Base-by-base conservation (phyloP, 2,113 vertebrate species). In the Procavia capensis region DNA sequence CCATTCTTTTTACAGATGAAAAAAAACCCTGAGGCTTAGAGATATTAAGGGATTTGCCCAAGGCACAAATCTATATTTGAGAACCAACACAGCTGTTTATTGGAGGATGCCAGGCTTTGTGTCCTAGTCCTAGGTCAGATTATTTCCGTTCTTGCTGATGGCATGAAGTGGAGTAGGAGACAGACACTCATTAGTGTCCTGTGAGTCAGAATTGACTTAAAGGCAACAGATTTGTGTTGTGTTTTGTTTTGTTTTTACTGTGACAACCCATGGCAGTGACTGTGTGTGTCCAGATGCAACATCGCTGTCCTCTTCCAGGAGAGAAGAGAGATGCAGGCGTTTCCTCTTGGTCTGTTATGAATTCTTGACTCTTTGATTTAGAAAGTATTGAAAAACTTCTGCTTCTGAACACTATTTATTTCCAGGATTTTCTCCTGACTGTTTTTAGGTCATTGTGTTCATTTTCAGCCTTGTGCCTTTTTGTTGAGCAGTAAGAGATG, bases 21-120 rank as follows among this genome's bases (percentile, higher is more conserved):
- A 79, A 95, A 93, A 82, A 87, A 10, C 39, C 75, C 85, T 36
- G 59, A 79, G 34, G 88, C 94, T 91, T 88, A 83, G 43, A 27
- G 41, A 91, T 91, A 83, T 92, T 88, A 95, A 95, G 59, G 79
- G 96, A 94, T 94, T 94, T 96, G 75, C 95, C 88, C n/a, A 59
- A 86, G 83, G 91, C 61, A 80, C 43, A 85, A 83, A 88, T 79
- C 96, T 90, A 0, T n/a, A 4, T 92, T 47, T 78, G 90, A 81
- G 80, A 36, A 54, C 68, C 39, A 29, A 0, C 88, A 36, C 20
- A 88, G 90, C 90, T 95, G 61, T 88, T 88, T 45, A 54, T 11
- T 91, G 27, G 57, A 90, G 6, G 85, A 86, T 72, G 63, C 1
- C 0, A 68, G 61, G 66, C 68, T 92, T 88, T 68, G 20, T 1